Conservation (phyloP, 2,113 vertebrate species). For the Australoheros scitulus region DNA sequence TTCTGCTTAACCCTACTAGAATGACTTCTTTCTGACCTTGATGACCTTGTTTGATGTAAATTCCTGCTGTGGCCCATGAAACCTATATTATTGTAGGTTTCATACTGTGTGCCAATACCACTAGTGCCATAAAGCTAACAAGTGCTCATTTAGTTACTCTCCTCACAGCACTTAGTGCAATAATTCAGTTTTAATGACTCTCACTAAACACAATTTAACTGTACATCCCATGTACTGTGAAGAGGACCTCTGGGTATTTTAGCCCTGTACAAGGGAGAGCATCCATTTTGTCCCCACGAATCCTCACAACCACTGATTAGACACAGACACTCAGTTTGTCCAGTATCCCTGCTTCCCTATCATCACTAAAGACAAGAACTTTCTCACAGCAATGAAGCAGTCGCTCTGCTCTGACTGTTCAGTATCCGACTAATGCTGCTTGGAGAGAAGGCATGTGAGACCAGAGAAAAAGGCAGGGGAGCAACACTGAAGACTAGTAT, state of each 20-base stretch:
- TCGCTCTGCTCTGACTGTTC: slow-evolving; percentile 10
- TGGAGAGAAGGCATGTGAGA: not conserved
- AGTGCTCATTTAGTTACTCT: slow-evolving; percentile 64
- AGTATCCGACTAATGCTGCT: not conserved
- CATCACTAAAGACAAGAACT: not conserved
- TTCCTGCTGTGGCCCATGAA: slow-evolving; percentile 31
- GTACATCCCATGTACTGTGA: slow-evolving; percentile 33
- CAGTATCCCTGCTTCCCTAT: not conserved
- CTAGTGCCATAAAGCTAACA: slow-evolving; percentile 61
- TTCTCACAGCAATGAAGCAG: not conserved
- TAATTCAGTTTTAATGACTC: slow-evolving; percentile 67
- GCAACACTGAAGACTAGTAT: slow-evolving; percentile 37
- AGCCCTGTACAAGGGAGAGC: slow-evolving; percentile 8
- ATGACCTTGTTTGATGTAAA: slow-evolving; percentile 27
- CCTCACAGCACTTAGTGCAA: slow-evolving; percentile 52
- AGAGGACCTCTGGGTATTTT: slow-evolving; percentile 52
- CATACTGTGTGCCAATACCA: slow-evolving; percentile 38
- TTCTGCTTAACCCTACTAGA: not conserved
- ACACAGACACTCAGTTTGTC: slow-evolving; percentile 2
- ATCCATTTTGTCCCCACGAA: slow-evolving; percentile 12
- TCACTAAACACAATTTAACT: slow-evolving; percentile 47
- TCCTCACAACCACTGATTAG: slow-evolving; percentile 13
- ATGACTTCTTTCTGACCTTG: slow-evolving; percentile 7
- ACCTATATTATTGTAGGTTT: slow-evolving; percentile 7
- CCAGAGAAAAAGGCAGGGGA: slow-evolving; percentile 14